These are phyloP conservation scores for Torymus aiolomorphi DNA, from an alignment of 2,888 invertebrate species.

Conservation along the genomic window DNA sequence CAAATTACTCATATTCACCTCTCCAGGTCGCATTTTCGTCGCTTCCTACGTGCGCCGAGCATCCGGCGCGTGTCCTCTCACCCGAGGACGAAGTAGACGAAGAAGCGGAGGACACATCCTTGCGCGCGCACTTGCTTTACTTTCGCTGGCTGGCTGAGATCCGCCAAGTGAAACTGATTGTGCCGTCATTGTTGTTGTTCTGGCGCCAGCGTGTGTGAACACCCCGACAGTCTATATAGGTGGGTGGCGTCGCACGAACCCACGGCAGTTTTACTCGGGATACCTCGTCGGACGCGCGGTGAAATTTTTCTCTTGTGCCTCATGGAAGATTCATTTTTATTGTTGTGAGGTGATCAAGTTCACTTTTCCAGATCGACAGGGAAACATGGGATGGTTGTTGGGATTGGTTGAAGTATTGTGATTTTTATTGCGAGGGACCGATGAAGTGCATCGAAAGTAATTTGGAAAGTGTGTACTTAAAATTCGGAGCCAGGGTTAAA, in stretches of 20 bases:
- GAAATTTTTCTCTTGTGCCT: slow-evolving; percentile 24
- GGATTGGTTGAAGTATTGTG: no score
- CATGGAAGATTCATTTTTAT: slow-evolving; percentile 1
- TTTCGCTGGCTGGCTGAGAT: slow-evolving; percentile 67
- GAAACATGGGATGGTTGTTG: no score
- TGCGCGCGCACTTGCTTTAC: slow-evolving; percentile 60
- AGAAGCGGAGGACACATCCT: slow-evolving; percentile 52
- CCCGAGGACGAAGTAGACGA: slow-evolving; percentile 42
- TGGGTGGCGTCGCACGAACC: slow-evolving; percentile 59
- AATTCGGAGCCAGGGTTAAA: no score
- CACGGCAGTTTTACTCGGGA: slow-evolving; percentile 68
- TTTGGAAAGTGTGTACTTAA: no score
- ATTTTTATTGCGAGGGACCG: no score
- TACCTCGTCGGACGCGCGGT: slow-evolving; percentile 25
- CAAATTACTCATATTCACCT: no score
- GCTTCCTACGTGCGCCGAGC: slow-evolving; percentile 62
- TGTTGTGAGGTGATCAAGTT: neutral
- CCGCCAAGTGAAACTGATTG: slow-evolving; percentile 73
- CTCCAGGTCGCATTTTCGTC: no score
- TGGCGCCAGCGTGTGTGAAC: slow-evolving; percentile 66
- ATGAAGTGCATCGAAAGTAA: no score
- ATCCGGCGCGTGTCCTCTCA: slow-evolving; percentile 71
- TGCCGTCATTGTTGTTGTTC: slow-evolving; percentile 58
- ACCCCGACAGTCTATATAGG: slow-evolving; percentile 69
- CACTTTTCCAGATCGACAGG: no score